phyloP scores from a whole-genome alignment of 2,888 invertebrate genomes.

The Shargacucullia verbasci region DNA sequence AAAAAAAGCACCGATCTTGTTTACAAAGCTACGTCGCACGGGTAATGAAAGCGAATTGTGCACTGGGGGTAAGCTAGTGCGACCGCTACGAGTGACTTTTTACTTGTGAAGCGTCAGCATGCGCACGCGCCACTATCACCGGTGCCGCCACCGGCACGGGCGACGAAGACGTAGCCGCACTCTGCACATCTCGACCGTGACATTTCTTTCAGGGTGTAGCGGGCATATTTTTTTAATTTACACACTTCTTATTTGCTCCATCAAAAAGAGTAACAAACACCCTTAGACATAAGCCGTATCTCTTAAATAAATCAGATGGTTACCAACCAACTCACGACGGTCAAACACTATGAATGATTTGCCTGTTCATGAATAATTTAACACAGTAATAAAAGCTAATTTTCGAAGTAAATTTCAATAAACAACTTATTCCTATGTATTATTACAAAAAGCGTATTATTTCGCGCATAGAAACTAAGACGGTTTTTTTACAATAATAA shows the following conservation, averaged over 20 bases:
- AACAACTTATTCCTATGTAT: slow-evolving; percentile 6
- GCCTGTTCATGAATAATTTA: slow-evolving; percentile 28
- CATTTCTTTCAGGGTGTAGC: slow-evolving; percentile 79
- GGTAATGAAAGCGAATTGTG: slow-evolving; percentile 40
- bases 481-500: slow-evolving; percentile 1
- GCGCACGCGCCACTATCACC: slow-evolving; percentile 57
- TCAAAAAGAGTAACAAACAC: slow-evolving; percentile 17
- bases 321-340: slow-evolving; percentile 6
- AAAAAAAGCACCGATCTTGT: slow-evolving; percentile 20
- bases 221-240: slow-evolving; percentile 73
- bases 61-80: slow-evolving; percentile 57
- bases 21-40: slow-evolving; percentile 38
- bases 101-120: slow-evolving; percentile 61
- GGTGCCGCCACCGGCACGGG: neutral
- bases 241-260: slow-evolving; percentile 64
- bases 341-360: slow-evolving; percentile 16
- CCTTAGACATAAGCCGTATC: slow-evolving; percentile 47
- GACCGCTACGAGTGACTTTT: slow-evolving; percentile 67
- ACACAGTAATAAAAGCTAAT: slow-evolving; percentile 7
- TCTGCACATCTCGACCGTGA: slow-evolving; percentile 81
- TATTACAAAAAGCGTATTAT: neutral
- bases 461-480: neutral
- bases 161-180: slow-evolving; percentile 60
- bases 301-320: slow-evolving; percentile 40
- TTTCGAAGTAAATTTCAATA: slow-evolving; percentile 10